Percentiles rank a stretch among this genome's conserved stretches.
Evolutionary conservation across 2,797 vertebrate species (phyloP).

Genomic region (Tympanoctomys barrerae): DNA sequence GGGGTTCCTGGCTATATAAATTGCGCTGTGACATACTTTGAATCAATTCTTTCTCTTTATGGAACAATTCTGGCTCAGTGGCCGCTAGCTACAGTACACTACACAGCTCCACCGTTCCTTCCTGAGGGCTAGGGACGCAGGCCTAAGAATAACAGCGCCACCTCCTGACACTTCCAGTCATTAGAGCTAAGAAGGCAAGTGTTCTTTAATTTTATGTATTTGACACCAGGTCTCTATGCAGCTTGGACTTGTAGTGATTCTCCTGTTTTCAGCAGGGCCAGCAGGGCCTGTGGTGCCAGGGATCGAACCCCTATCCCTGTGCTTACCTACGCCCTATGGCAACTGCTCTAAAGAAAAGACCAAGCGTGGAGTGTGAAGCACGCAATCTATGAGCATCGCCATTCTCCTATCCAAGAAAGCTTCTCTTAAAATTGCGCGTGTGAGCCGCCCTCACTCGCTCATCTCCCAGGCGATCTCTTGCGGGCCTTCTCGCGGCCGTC

Average conservation of each 20-base stretch:
- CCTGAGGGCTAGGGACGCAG: background rate
- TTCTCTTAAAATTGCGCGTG: background rate
- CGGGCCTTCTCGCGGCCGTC: background rate
- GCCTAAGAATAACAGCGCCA: constrained; percentile 75
- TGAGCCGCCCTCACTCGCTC: background rate
- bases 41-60: background rate
- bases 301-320: too few relatives aligned
- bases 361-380: background rate
- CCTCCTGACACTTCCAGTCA: constrained; percentile 66
- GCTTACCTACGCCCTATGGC: background rate
- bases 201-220: too few relatives aligned
- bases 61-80: background rate
- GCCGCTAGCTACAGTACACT: background rate
- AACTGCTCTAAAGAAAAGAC: background rate
- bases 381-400: background rate
- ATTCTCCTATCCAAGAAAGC: background rate
- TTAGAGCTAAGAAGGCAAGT: background rate
- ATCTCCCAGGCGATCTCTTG: background rate
- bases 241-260: too few relatives aligned
- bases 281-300: too few relatives aligned
- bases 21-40: background rate
- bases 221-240: too few relatives aligned
- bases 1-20: background rate
- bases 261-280: too few relatives aligned
- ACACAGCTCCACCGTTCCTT: background rate